phyloP scores from a whole-genome alignment of 2,797 vertebrate genomes.

The Odontamblyopus rebecca region DNA sequence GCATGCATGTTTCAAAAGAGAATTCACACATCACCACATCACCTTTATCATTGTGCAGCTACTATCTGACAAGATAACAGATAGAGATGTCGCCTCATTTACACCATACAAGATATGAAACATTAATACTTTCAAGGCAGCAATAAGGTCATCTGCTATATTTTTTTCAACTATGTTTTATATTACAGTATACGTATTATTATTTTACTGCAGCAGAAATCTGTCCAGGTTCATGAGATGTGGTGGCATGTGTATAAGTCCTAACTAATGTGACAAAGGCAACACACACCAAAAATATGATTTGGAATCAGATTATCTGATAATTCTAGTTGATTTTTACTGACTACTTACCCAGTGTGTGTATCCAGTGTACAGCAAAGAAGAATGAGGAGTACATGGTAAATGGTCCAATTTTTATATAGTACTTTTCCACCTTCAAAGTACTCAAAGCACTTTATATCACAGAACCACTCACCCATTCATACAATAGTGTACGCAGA shows the following conservation, averaged over 20 bases:
- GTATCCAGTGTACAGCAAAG: neutral
- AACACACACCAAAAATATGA: too few species aligned
- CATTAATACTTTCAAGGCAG: neutral
- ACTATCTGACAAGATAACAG: slow-evolving; percentile 14
- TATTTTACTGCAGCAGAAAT: neutral
- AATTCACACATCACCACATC: slow-evolving; percentile 29
- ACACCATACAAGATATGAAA: slow-evolving; percentile 9
- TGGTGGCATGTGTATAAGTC: too few species aligned
- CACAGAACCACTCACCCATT: too few species aligned
- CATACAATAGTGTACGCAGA: too few species aligned
- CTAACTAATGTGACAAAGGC: too few species aligned
- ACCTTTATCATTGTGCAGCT: slow-evolving; percentile 41
- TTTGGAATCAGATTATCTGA: too few species aligned
- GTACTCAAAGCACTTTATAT: too few species aligned
- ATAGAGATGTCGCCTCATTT: slow-evolving; percentile 3
- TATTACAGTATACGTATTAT: neutral
- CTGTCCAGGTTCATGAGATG: neutral
- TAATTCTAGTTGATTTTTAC: too few species aligned
- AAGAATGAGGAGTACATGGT: neutral
- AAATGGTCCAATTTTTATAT: neutral
- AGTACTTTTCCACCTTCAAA: neutral
- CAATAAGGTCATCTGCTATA: neutral
- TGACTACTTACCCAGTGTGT: too few species aligned
- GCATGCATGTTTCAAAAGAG: slow-evolving; percentile 19
- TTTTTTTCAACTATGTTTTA: neutral